A percentile compares a stretch with the other conserved stretches of the same genome.
These are phyloP conservation scores for Chelidonichthys spinosus DNA, from an alignment of 2,797 vertebrate genomes.

Conservation along the genomic window DNA sequence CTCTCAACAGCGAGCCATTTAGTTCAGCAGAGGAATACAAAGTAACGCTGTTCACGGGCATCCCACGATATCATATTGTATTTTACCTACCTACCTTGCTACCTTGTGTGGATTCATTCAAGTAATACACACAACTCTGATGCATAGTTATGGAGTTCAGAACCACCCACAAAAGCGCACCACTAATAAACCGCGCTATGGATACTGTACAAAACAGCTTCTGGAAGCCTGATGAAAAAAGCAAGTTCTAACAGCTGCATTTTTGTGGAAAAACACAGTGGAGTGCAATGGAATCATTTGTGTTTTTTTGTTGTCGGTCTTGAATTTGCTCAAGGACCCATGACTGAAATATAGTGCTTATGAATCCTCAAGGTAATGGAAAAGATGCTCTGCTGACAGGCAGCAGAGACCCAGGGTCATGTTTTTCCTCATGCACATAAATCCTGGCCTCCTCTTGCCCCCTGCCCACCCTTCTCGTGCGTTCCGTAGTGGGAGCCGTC, in stretches of 20 bases:
- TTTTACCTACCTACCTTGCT: too few species aligned
- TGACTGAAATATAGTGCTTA: constrained; percentile 71
- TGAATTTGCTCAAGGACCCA: constrained; percentile 65
- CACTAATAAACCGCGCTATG: neutral
- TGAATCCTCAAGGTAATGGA: constrained; percentile 79
- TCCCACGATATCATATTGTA: neutral
- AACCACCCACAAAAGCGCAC: neutral
- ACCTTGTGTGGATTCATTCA: constrained; percentile 1
- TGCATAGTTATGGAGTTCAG: neutral
- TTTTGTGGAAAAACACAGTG: neutral
- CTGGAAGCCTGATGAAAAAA: neutral
- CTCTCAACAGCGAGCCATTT: neutral
- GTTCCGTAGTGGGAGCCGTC: constrained; percentile 63
- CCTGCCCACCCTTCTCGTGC: constrained; percentile 63
- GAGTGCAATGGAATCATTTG: constrained; percentile 23
- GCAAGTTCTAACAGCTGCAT: constrained; percentile 34
- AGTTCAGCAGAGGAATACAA: neutral
- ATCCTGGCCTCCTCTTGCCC: constrained; percentile 71
- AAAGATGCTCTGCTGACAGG: constrained; percentile 75
- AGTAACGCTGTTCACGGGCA: neutral
- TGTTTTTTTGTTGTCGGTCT: constrained; percentile 44
- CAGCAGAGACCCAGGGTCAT: constrained; percentile 72
- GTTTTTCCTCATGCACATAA: constrained; percentile 76
- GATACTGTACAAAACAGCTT: neutral
- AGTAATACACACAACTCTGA: neutral